Base-by-base conservation (phyloP, 2,797 vertebrate species). In the Meda fulgida region DNA sequence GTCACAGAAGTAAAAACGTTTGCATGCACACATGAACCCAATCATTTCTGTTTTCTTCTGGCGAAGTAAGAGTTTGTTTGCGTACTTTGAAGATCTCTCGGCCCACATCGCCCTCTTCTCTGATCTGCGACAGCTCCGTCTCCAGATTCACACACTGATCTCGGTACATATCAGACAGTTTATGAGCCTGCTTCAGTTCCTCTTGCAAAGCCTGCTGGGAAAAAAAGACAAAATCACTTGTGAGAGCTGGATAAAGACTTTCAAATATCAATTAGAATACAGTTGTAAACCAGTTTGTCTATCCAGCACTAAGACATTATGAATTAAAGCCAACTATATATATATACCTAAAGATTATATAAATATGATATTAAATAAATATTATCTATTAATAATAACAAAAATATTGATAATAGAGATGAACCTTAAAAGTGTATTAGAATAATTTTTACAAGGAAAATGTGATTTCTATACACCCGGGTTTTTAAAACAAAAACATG, bases 111-210 rank as follows among this genome's bases (percentile, higher is more conserved):
- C 96, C 96, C 89, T 97, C 95, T 88, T 99, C 98, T 89, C 95
- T 95, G 88, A 97, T 95, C 89, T 93, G 96, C 18, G 96, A 94
- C 88, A 99, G 89, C 19, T 99, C 96, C 4, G 96, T 95, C 91
- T 99, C 98, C 86, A 99, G 84, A 70, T 94, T 89, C 70, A 99
- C 91, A 65, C 98, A 99, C 92, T 99, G 98, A 84, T 97, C 96
- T 86, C 97, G 95, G 91, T 97, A 99, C 98, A 99, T 99, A 90
- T 93, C 94, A 2, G 98, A 96, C 77, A 99, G 89, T 43, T 73
- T 94, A 63, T 96, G 96, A 29, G 97, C 95, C 92, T 99, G 97
- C 51, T 91, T 90, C n/a, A 99, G 91, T 36, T 97, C 95, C 51
- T 98, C 97, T 80, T 96, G 95, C 81, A 98, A 83, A 3, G 90